These are phyloP conservation scores for Cephus nigrinus DNA, from an alignment of 2,888 invertebrate genomes.

Conservation along the genomic window DNA sequence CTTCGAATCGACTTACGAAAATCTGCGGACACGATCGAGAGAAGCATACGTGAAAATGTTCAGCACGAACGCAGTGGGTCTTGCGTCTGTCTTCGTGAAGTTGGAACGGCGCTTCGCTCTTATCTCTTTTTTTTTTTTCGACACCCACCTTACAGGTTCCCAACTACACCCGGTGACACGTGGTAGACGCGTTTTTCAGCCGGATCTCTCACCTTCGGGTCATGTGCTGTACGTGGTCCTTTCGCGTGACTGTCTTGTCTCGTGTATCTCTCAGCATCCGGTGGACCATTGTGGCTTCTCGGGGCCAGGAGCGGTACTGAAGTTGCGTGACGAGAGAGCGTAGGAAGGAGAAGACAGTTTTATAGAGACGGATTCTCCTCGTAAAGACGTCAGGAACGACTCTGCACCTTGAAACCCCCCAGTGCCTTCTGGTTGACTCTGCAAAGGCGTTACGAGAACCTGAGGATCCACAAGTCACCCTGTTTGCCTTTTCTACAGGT, in stretches of 20 bases:
- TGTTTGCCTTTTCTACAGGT: constrained; percentile 20
- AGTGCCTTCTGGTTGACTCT: constrained; percentile 24
- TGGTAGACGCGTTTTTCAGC: not conserved
- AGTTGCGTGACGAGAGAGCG: constrained; percentile 1
- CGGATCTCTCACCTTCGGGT: not conserved
- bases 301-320: not conserved
- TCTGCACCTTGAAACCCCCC: constrained; percentile 34
- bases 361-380: constrained; percentile 61
- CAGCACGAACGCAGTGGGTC: not conserved
- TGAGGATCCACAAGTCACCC: constrained; percentile 53
- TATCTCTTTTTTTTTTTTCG: not conserved
- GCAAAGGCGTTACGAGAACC: constrained; percentile 47
- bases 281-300: not conserved
- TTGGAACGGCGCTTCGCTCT: not conserved
- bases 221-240: not conserved
- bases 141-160: not conserved
- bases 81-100: not conserved
- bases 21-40: not conserved
- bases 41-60: not conserved
- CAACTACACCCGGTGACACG: not conserved
- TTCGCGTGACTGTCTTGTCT: not conserved
- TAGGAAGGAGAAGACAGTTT: constrained; percentile 52
- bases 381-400: constrained; percentile 57
- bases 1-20: not conserved
- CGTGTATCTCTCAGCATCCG: not conserved